phyloP scores from a whole-genome alignment of 2,888 invertebrate genomes.

The Phania funesta region DNA sequence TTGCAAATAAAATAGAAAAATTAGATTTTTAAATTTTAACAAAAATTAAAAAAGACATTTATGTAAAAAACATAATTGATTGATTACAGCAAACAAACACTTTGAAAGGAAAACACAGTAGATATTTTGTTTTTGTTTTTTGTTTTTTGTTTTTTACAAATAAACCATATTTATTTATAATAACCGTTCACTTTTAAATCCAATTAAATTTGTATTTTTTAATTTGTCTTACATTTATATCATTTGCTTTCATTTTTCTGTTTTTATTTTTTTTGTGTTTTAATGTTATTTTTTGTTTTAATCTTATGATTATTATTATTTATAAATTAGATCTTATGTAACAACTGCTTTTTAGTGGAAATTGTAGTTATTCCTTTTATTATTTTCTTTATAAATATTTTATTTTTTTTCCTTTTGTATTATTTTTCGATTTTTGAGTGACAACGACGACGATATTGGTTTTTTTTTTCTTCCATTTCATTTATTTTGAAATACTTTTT shows the following conservation, averaged over 20 bases:
- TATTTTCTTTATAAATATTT: conserved; percentile 38
- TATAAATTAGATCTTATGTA: conserved; percentile 66
- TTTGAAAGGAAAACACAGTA: conserved; percentile 64
- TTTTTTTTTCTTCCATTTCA: conserved; percentile 9
- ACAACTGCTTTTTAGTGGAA: conserved; percentile 64
- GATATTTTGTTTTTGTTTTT: conserved; percentile 54
- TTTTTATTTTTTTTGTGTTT: conserved; percentile 26
- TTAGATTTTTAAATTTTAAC: neutral
- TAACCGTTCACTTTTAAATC: conserved; percentile 52
- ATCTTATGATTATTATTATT: conserved; percentile 23
- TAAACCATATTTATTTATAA: conserved; percentile 67
- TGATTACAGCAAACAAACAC: conserved; percentile 31
- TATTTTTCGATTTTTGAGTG: conserved; percentile 52
- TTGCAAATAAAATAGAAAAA: conserved; percentile 28
- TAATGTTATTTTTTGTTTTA: neutral
- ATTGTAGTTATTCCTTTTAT: conserved; percentile 43
- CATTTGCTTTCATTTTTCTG: too few species aligned
- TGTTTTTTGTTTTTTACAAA: conserved; percentile 62
- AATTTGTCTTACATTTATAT: conserved; percentile 57
- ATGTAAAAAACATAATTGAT: conserved; percentile 22
- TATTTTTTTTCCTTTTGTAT: conserved; percentile 20
- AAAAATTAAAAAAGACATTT: neutral
- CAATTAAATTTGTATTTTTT: conserved; percentile 45
- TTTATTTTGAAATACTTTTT: conserved; percentile 51
- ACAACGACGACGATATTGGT: conserved; percentile 46